phyloP scores from a whole-genome alignment of 2,113 vertebrate species.

The Epinephelus fuscoguttatus region DNA sequence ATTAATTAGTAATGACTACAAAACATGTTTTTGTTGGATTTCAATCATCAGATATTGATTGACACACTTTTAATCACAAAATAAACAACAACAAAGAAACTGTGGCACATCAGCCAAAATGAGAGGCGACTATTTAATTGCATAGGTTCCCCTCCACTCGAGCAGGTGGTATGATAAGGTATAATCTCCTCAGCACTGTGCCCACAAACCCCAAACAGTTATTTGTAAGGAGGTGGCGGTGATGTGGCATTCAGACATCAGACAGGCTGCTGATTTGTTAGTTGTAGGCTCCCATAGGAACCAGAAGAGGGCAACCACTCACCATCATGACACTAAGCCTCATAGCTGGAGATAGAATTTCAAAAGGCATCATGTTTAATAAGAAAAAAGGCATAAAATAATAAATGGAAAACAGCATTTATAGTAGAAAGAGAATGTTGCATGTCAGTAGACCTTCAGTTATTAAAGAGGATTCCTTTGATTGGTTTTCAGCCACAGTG shows the following conservation, averaged over 20 bases:
- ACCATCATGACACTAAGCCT: neutral
- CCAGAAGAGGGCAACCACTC: constrained; percentile 70
- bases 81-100: neutral
- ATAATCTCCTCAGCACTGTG: neutral
- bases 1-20: neutral
- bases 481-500: neutral
- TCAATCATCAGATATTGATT: neutral
- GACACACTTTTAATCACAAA: neutral
- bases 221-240: neutral
- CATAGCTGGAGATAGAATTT: no score
- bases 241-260: constrained; percentile 25
- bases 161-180: neutral
- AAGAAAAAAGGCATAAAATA: neutral
- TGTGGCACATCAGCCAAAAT: neutral
- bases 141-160: neutral
- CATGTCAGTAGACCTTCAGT: constrained; percentile 17
- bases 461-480: constrained; percentile 1
- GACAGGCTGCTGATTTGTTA: neutral
- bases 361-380: neutral
- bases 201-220: neutral
- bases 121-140: neutral
- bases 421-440: neutral
- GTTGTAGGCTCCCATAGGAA: constrained; percentile 45
- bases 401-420: neutral
- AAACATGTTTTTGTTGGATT: neutral